Conservation (phyloP, 2,888 invertebrate genomes). For the Leucophora obtusa region DNA sequence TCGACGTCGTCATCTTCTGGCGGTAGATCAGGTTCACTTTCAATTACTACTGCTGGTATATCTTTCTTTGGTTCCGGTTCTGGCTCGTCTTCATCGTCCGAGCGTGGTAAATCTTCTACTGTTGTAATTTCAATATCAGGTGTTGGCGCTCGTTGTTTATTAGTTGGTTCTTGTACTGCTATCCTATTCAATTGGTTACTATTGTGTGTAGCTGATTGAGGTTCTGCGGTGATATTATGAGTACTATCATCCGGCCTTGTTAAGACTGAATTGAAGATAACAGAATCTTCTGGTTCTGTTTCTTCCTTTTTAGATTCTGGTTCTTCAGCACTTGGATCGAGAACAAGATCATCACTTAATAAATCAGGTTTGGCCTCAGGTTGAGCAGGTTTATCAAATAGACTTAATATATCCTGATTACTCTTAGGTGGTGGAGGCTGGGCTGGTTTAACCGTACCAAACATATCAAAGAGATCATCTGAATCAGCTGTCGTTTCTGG, state of each 20-base stretch:
- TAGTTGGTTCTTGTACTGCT: conserved; percentile 69
- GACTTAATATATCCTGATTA: conserved; percentile 82
- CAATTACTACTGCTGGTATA: conserved; percentile 58
- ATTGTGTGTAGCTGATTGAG: conserved; percentile 72
- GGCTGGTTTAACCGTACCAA: conserved; percentile 79
- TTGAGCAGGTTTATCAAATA: conserved; percentile 78
- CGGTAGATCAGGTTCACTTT: conserved; percentile 52
- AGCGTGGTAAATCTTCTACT: conserved; percentile 77
- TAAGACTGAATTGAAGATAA: conserved; percentile 74
- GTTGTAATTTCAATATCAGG: conserved; percentile 78
- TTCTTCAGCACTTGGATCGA: conserved; percentile 65
- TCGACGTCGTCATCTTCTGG: conserved; percentile 55
- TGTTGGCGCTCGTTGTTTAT: conserved; percentile 75
- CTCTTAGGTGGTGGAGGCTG: conserved; percentile 80
- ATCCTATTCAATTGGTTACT: conserved; percentile 69
- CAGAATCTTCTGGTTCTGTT: conserved; percentile 67
- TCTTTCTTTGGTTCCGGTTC: conserved; percentile 57
- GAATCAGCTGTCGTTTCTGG: conserved; percentile 67
- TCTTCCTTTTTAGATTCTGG: conserved; percentile 19
- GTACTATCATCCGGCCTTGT: conserved; percentile 77
- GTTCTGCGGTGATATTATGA: conserved; percentile 76
- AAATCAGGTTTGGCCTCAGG: conserved; percentile 80
- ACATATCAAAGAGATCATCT: conserved; percentile 81
- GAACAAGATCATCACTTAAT: conserved; percentile 81
- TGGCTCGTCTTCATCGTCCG: conserved; percentile 77